Conservation (phyloP, 2,888 invertebrate genomes). For the Protula sp. region DNA sequence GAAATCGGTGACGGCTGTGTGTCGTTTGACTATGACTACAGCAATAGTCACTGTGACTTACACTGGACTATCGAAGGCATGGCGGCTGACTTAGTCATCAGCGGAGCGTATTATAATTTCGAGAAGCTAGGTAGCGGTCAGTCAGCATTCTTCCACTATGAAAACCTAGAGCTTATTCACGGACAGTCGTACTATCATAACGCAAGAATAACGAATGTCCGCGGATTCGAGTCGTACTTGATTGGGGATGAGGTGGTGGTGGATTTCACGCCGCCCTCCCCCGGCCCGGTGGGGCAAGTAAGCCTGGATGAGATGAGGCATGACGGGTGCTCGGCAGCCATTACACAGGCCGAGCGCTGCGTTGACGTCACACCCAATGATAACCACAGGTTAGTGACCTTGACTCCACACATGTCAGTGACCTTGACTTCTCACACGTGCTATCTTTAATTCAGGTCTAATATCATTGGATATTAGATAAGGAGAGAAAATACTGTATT, state of each 20-base stretch:
- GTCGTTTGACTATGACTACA: conserved; percentile 1
- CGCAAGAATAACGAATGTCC: background rate
- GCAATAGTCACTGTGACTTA: background rate
- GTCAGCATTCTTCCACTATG: background rate
- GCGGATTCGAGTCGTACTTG: background rate
- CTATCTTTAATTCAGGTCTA: too few species aligned
- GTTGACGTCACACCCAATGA: background rate
- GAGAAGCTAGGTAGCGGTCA: background rate
- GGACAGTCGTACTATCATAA: background rate
- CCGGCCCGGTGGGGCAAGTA: background rate
- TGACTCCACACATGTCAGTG: too few species aligned
- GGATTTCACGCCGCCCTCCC: background rate
- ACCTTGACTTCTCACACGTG: too few species aligned
- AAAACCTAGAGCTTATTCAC: background rate
- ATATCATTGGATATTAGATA: too few species aligned
- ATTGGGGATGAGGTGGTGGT: background rate
- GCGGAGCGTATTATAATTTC: background rate
- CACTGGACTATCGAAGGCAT: background rate
- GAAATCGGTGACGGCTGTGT: background rate
- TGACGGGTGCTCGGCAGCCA: background rate
- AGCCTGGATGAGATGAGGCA: background rate
- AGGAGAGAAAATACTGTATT: too few species aligned
- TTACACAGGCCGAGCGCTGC: background rate
- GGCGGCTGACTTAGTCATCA: background rate
- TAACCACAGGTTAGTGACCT: background rate